Percentiles rank a stretch among this genome's conserved stretches.
Evolutionary conservation across 2,113 vertebrate species (phyloP).

Genomic region (Mus pahari): DNA sequence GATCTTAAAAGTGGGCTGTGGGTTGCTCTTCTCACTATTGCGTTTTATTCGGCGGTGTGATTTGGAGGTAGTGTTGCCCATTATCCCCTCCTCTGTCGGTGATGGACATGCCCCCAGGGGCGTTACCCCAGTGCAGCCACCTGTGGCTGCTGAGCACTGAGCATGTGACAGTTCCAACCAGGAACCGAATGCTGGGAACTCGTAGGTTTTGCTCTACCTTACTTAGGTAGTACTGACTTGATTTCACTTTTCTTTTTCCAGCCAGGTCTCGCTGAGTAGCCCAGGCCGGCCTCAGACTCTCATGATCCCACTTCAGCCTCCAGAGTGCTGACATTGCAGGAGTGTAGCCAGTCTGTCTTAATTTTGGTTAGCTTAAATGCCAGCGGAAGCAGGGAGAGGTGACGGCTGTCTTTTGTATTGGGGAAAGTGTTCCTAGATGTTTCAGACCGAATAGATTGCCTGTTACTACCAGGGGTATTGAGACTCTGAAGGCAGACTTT

Average conservation of each 20-base stretch:
- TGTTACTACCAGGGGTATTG: not conserved
- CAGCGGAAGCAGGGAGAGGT: not conserved
- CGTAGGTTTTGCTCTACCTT: not conserved
- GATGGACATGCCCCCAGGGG: not conserved
- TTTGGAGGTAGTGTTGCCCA: not conserved
- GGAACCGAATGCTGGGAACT: not conserved
- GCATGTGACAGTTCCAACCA: not conserved
- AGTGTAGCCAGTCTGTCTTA: not conserved
- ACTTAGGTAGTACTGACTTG: not conserved
- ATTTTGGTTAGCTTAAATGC: not conserved
- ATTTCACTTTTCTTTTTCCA: not conserved
- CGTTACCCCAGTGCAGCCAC: accelerated
- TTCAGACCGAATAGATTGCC: not conserved
- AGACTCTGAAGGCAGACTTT: constrained; percentile 19
- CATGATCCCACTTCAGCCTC: not conserved
- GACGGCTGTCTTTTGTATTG: not conserved
- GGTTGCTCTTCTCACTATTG: not conserved
- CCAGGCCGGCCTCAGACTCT: not conserved
- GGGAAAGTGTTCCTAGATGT: not conserved
- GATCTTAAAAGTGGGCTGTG: not conserved
- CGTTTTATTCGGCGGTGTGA: not conserved
- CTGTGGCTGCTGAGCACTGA: not conserved
- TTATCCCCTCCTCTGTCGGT: not conserved
- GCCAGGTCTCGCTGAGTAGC: not conserved
- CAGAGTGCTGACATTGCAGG: not conserved